Evolutionary conservation across 2,888 invertebrate species (phyloP).

Genomic region (Apamea monoglypha): DNA sequence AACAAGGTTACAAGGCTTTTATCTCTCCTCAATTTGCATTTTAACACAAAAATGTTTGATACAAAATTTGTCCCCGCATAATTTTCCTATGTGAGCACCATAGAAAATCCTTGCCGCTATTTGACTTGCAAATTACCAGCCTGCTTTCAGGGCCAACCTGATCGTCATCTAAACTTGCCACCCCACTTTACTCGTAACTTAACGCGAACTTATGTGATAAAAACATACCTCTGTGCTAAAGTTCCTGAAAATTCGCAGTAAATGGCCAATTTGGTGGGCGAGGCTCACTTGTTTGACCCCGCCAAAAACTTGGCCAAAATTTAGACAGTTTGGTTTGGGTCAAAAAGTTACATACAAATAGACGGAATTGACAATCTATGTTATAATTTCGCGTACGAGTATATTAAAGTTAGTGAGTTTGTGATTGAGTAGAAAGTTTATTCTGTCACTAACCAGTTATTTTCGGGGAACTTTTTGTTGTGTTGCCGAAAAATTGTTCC

Average conservation of each 20-base stretch:
- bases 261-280: constrained; percentile 60
- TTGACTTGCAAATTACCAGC: constrained; percentile 64
- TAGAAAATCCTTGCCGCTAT: constrained; percentile 59
- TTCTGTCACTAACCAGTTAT: constrained; percentile 9
- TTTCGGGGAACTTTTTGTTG: constrained; percentile 13
- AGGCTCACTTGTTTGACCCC: constrained; percentile 52
- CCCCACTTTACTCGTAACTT: constrained; percentile 61
- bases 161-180: constrained; percentile 60
- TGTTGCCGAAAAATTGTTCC: background rate
- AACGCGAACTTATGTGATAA: constrained; percentile 65
- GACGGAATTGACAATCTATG: constrained; percentile 63
- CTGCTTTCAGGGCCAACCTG: constrained; percentile 54
- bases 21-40: constrained; percentile 57
- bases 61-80: constrained; percentile 60
- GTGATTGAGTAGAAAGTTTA: constrained; percentile 33
- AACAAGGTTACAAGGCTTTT: constrained; percentile 39
- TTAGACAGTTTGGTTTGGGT: constrained; percentile 55
- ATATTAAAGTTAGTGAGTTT: constrained; percentile 56
- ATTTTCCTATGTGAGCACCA: constrained; percentile 54
- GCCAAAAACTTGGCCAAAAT: constrained; percentile 60
- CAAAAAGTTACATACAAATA: constrained; percentile 59
- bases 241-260: constrained; percentile 64
- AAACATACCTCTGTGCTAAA: constrained; percentile 56
- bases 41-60: constrained; percentile 60
- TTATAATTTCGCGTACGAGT: constrained; percentile 58